Percentiles rank a stretch among this genome's conserved stretches.
phyloP scores from a whole-genome alignment of 2,888 invertebrate species.

The Drosophila lacicola region DNA sequence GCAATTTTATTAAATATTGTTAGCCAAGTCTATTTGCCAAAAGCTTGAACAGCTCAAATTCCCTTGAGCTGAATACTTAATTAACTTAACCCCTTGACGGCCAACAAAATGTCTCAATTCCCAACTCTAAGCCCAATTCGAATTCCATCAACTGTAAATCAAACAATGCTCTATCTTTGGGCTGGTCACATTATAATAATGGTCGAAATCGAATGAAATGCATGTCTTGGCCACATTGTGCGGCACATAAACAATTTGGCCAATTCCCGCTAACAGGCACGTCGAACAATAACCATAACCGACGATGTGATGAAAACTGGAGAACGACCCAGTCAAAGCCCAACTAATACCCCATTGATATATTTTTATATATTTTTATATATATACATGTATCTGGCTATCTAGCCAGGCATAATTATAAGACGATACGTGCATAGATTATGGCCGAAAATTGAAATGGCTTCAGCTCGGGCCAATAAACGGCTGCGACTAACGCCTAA shows the following conservation, averaged over 20 bases:
- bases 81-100: constrained; percentile 9
- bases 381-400: neutral
- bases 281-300: constrained; percentile 47
- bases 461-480: constrained; percentile 1
- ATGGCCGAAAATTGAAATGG: constrained; percentile 43
- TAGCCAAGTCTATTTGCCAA: neutral
- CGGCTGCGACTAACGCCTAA: constrained; percentile 25
- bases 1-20: neutral
- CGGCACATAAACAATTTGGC: constrained; percentile 63
- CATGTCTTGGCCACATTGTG: constrained; percentile 38
- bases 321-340: constrained; percentile 20
- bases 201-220: constrained; percentile 35
- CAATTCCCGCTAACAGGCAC: constrained; percentile 56
- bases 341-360: constrained; percentile 1
- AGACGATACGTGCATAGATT: constrained; percentile 36
- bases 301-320: constrained; percentile 40
- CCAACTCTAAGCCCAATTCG: neutral
- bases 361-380: no score
- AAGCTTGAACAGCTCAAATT: neutral
- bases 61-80: no score
- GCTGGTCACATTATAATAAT: constrained; percentile 26
- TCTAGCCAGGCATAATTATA: constrained; percentile 12
- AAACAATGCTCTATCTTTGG: constrained; percentile 11
- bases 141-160: constrained; percentile 3
- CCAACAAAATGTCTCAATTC: constrained; percentile 3